Evolutionary conservation across 2,888 invertebrate genomes (phyloP).

Genomic region (Hirtodrosophila trivittata): DNA sequence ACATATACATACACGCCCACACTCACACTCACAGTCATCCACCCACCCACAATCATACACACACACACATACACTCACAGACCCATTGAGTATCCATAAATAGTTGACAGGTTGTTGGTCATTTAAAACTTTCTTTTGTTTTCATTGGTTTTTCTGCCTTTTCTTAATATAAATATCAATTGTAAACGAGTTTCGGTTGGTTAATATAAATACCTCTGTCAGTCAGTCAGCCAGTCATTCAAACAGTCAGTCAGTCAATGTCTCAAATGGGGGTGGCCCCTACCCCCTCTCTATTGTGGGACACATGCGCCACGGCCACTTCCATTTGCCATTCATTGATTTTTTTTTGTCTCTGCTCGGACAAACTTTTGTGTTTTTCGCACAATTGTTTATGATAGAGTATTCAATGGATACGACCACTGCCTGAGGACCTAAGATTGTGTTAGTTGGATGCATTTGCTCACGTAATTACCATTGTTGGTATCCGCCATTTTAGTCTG

Average conservation of each 20-base stretch:
- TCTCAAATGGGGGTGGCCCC: constrained; percentile 37
- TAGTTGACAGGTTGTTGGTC: constrained; percentile 63
- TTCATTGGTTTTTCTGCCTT: constrained; percentile 30
- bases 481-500: constrained; percentile 86
- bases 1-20: constrained; percentile 4
- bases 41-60: constrained; percentile 1
- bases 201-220: constrained; percentile 8
- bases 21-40: background rate
- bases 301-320: constrained; percentile 80
- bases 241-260: constrained; percentile 30
- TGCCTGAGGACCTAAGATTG: background rate
- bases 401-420: constrained; percentile 21
- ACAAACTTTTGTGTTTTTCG: constrained; percentile 14
- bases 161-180: constrained; percentile 49
- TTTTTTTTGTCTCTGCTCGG: constrained; percentile 56
- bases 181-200: constrained; percentile 21
- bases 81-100: constrained; percentile 34
- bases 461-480: constrained; percentile 68
- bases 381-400: constrained; percentile 26
- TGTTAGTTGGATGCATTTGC: background rate
- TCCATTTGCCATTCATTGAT: constrained; percentile 80
- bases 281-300: constrained; percentile 49
- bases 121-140: constrained; percentile 66
- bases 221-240: constrained; percentile 17
- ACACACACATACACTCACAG: constrained; percentile 4